Evolutionary conservation across 2,888 invertebrate species (phyloP), one percentile per base, ranked within the genome.

Genomic region (Argynnis bischoffii): DNA sequence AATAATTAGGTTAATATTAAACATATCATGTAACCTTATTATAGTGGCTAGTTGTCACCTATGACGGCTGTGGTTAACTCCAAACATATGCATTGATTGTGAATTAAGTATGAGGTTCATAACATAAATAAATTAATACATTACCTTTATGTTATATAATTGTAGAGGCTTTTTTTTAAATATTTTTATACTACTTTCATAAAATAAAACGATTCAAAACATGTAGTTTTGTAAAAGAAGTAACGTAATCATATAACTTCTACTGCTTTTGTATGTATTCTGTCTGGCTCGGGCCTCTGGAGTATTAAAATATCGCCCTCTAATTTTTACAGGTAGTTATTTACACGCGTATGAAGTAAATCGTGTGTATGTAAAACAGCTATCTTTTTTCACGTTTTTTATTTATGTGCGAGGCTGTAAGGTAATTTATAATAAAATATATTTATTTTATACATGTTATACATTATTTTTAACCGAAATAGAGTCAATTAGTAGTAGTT

Each of bases 311-410:
- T 41, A 41, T 41, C 35, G 8, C 35, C 35, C 50, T 50, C 6
- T n/a, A 15, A n/a, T 50, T 50, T 50, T 59, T 59, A n/a, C n/a
- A 55, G 53, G 48, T 54, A 60, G 60, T 60, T 55, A 64, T 68
- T 68, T 68, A 64, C 68, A 55, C 64, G 53, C 41, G 59, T 54
- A 57, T 55, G 48, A 68, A 67, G 55, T 68, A 68, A 68, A 68
- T 55, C 59, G 64, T 41, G 53, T 68, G 59, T 47, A 41, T 64
- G 48, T 55, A 54, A 68, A 59, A 59, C 50, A 15, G 59, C 31
- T 8, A 18, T 60, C 41, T 50, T 48, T 60, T 60, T 60, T 50
- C n/a, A 50, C n/a, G 14, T 48, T 5, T 48, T 59, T 59, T 4
- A 13, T 47, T 60, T n/a, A 26, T 60, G 14, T 59, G 48, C 4